These are phyloP conservation scores for Syrphus vitripennis DNA, from an alignment of 2,888 invertebrate genomes.

Conservation along the genomic window DNA sequence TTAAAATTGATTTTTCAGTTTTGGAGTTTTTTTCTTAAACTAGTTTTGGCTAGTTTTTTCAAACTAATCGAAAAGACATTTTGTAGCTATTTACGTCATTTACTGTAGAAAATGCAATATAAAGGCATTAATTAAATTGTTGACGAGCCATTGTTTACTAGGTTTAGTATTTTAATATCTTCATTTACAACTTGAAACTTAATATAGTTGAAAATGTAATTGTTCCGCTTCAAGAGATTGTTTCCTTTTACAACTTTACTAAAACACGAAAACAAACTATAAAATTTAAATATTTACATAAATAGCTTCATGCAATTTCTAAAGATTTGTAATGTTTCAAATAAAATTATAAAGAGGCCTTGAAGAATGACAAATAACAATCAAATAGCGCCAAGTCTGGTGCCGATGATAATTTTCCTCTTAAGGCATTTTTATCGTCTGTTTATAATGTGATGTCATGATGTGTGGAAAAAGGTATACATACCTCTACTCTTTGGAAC, in stretches of 20 bases:
- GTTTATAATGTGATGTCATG: constrained; percentile 60
- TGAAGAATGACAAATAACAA: constrained; percentile 8
- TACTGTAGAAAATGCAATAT: not conserved
- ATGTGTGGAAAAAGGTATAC: not conserved
- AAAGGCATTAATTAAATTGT: not conserved
- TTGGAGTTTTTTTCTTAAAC: not conserved
- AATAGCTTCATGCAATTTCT: no score
- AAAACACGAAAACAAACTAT: not conserved
- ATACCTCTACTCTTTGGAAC: not conserved
- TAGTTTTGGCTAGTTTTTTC: not conserved
- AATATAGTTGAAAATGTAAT: not conserved
- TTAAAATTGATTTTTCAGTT: not conserved
- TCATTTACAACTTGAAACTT: not conserved
- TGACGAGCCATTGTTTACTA: not conserved
- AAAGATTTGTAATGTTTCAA: constrained; percentile 16
- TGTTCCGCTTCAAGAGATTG: not conserved
- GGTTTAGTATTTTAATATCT: not conserved
- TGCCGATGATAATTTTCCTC: not conserved
- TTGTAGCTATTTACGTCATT: not conserved
- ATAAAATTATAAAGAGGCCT: not conserved
- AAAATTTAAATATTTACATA: no score
- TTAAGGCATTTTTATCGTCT: not conserved
- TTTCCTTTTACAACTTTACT: not conserved
- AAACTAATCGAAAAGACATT: not conserved
- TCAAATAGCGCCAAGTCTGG: constrained; percentile 9